Conservation (phyloP, 1,140 invertebrate species). For the Pollicipes pollicipes region DNA sequence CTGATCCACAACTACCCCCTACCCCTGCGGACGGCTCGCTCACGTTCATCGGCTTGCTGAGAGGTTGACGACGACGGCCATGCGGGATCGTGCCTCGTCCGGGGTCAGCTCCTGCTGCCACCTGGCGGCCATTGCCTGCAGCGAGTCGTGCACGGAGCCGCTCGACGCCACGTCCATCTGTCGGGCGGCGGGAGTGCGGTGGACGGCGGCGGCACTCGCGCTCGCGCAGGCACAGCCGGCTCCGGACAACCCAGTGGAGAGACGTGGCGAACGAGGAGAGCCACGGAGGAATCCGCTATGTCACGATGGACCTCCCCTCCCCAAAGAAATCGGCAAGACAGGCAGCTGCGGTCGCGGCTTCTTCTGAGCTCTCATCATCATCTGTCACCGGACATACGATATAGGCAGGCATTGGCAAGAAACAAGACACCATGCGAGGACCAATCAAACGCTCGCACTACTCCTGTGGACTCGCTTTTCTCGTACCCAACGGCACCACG, state of each 20-base stretch:
- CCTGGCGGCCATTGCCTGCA: neutral
- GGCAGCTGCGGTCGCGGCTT: too few relatives aligned
- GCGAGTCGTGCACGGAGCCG: neutral
- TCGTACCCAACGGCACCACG: too few relatives aligned
- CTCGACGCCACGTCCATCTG: neutral
- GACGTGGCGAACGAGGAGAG: too few relatives aligned
- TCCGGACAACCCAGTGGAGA: neutral
- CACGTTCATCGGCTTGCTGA: constrained; percentile 66
- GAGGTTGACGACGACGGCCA: constrained; percentile 47
- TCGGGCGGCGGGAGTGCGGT: neutral
- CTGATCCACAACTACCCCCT: neutral
- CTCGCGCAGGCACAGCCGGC: neutral
- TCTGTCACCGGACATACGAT: too few relatives aligned
- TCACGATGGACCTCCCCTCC: too few relatives aligned
- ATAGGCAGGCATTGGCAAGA: too few relatives aligned
- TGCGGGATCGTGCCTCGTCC: constrained; percentile 30
- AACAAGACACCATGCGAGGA: too few relatives aligned
- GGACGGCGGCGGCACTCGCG: neutral
- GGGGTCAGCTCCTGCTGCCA: neutral
- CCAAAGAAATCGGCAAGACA: too few relatives aligned
- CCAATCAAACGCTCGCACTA: too few relatives aligned
- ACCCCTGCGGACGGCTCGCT: constrained; percentile 22
- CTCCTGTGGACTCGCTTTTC: too few relatives aligned
- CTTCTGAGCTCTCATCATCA: too few relatives aligned
- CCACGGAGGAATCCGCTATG: too few relatives aligned